Conservation (phyloP, 2,797 vertebrate genomes). For the Phrynocephalus vlangalii region DNA sequence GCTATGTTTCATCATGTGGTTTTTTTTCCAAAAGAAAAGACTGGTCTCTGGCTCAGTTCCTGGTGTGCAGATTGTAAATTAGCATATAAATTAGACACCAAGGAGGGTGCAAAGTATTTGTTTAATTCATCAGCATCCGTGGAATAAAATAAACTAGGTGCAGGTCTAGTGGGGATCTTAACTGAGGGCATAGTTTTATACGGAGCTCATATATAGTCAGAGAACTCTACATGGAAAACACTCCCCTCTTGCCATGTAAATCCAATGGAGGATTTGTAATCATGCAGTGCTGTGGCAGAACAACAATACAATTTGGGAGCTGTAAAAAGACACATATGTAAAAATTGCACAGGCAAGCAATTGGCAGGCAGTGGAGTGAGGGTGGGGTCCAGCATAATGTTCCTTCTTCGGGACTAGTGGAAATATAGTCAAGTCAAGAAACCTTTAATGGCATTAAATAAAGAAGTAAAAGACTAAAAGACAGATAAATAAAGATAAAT, state of each 20-base stretch:
- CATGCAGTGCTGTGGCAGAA: background rate
- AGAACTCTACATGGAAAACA: background rate
- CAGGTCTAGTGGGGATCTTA: constrained; percentile 60
- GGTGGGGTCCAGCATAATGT: background rate
- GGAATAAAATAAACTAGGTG: constrained; percentile 65
- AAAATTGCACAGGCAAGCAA: background rate
- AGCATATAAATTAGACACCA: constrained; percentile 64
- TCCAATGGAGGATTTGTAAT: background rate
- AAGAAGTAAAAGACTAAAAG: no score
- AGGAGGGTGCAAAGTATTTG: constrained; percentile 63
- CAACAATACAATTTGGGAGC: background rate
- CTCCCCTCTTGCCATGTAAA: constrained; percentile 41
- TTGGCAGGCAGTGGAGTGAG: no score
- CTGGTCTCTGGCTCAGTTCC: constrained; percentile 54
- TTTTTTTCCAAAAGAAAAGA: background rate
- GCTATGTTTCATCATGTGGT: constrained; percentile 47
- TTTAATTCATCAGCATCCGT: constrained; percentile 60
- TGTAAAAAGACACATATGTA: background rate
- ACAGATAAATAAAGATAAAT: no score
- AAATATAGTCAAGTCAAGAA: background rate
- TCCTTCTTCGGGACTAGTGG: background rate
- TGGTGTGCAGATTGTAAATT: constrained; percentile 53
- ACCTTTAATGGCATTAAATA: no score
- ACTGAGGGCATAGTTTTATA: constrained; percentile 61
- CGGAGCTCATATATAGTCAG: constrained; percentile 44